Percentiles rank a stretch among this genome's conserved stretches.
phyloP scores from a whole-genome alignment of 2,797 vertebrate species.

The Ptychadena robeensis region DNA sequence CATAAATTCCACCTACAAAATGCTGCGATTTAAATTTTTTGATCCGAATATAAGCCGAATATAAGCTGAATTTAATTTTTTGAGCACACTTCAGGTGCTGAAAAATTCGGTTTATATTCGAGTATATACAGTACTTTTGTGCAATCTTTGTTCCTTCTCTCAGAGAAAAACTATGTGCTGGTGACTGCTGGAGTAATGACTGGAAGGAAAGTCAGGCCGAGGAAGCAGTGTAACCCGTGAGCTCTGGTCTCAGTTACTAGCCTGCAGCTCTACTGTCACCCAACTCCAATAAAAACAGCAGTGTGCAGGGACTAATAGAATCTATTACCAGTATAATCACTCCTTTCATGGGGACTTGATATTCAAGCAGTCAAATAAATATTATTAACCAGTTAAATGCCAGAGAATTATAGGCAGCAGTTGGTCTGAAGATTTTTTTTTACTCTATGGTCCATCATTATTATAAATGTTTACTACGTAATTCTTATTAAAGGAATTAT shows the following conservation, averaged over 20 bases:
- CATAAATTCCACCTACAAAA: too few species aligned
- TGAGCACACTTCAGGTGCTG: too few species aligned
- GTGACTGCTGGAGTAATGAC: not conserved
- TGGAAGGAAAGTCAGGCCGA: constrained; percentile 24
- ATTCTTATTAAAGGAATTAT: too few species aligned
- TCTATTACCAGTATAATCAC: constrained; percentile 82
- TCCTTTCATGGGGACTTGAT: constrained; percentile 79
- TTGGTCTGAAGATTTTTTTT: not conserved
- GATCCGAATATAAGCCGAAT: too few species aligned
- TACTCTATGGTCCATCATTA: too few species aligned
- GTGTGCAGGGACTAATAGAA: constrained; percentile 72
- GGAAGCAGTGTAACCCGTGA: constrained; percentile 77
- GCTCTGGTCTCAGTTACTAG: constrained; percentile 78
- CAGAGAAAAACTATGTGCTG: not conserved
- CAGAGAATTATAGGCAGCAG: not conserved
- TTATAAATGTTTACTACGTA: too few species aligned
- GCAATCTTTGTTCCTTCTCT: not conserved
- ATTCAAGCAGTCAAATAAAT: constrained; percentile 18
- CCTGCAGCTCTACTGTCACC: constrained; percentile 80
- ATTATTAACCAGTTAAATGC: constrained; percentile 36
- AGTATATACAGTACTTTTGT: too few species aligned
- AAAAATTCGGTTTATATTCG: too few species aligned
- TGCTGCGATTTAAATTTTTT: too few species aligned
- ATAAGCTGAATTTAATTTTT: too few species aligned
- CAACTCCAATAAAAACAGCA: constrained; percentile 66